Evolutionary conservation across 2,113 vertebrate species (phyloP), one percentile per base, ranked within the genome.

Genomic region (Lepisosteus osseus): DNA sequence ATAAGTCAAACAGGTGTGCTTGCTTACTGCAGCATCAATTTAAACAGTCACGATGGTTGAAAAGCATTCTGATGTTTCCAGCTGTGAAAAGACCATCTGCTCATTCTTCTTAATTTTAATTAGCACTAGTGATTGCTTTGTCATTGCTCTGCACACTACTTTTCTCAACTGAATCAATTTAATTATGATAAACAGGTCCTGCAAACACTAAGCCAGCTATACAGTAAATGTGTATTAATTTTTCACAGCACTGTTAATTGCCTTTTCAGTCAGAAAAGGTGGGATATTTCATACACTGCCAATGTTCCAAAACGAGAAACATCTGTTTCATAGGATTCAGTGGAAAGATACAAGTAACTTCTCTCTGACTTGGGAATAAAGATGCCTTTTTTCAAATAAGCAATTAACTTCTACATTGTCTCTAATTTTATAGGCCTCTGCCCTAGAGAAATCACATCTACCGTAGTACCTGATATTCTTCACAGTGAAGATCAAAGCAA

Each of bases 51-150:
- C 41, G 61, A 64, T 42, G 29, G 57, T 66, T 47, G 54, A 77
- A 79, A 85, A 86, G 85, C 84, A 80, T 78, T 14, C 1, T 65
- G 68, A 81, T 83, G 77, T 76, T 84, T 90, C 75, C 86, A 89
- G 79, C 82, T 85, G 83, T 81, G 80, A 79, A 77, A 80, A 83
- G 80, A 82, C 90, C 91, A 93, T 90, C 89, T 93, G 92, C 79
- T 92, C 85, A 83, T 79, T 76, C 82, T 82, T 86, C 83, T 81
- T 82, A 78, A 83, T 84, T 88, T 84, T 87, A 92, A 85, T 91
- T 90, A 89, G 71, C 79, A 76, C 70, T 81, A 78, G 82, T 90
- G 79, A 84, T 72, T 82, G 73, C 82, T 87, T n/a, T 74, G 68
- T 61, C 67, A 83, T 83, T 85, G 85, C 78, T 80, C 71, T 82